Percentiles rank a stretch among this genome's conserved stretches.
These are phyloP conservation scores for Phataginus tetradactyla DNA, from an alignment of 2,797 vertebrate genomes.

Conservation along the genomic window DNA sequence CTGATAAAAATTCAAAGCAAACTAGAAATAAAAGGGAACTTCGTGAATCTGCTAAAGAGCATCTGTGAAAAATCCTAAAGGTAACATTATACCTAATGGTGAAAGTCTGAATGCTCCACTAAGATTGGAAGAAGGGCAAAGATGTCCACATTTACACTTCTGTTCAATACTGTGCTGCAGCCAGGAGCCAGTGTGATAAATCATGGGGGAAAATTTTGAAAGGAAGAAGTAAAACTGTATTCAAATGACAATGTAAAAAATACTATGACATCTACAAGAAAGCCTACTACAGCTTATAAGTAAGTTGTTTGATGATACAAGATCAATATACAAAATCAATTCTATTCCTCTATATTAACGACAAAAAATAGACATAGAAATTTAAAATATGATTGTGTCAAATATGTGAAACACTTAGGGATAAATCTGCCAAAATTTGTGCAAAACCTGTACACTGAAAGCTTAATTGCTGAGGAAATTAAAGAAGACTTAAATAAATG, in stretches of 20 bases:
- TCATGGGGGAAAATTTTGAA: background rate
- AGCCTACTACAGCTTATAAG: background rate
- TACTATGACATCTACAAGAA: background rate
- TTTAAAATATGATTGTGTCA: background rate
- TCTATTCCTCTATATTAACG: background rate
- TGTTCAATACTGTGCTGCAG: background rate
- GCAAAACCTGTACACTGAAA: background rate
- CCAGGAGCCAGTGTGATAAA: background rate
- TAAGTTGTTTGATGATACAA: background rate
- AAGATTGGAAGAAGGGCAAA: background rate
- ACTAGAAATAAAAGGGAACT: background rate
- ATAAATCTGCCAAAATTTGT: conserved; percentile 9
- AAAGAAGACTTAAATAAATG: background rate
- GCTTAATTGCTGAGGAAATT: background rate
- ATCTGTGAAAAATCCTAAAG: background rate
- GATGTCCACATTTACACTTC: background rate
- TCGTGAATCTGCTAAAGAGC: background rate
- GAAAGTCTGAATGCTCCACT: background rate
- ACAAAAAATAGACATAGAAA: background rate
- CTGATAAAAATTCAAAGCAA: background rate
- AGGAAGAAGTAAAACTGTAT: background rate
- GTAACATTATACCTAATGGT: background rate
- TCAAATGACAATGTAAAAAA: background rate
- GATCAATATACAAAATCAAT: background rate
- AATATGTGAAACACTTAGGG: background rate